Conservation (phyloP, 2,113 vertebrate genomes). For the Castor canadensis region DNA sequence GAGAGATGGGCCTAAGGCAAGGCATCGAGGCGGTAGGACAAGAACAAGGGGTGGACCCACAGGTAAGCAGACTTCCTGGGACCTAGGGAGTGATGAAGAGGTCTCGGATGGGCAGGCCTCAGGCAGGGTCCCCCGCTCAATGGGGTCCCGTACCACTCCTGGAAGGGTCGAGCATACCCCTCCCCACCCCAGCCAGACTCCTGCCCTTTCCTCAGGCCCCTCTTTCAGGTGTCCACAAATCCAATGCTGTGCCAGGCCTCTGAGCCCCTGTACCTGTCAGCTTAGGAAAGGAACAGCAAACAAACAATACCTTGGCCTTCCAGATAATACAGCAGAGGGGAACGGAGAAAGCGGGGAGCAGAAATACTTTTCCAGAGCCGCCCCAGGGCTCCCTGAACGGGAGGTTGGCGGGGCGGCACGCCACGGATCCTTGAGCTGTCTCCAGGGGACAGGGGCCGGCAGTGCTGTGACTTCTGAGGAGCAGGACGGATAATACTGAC, state of each 20-base stretch:
- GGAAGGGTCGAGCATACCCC: background rate
- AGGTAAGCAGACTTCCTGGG: background rate
- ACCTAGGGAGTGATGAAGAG: background rate
- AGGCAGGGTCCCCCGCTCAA: background rate
- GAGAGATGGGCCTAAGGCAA: fast-evolving
- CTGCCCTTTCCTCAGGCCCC: background rate
- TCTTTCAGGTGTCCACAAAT: background rate
- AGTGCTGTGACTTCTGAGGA: background rate
- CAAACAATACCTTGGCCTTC: background rate
- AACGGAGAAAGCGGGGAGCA: background rate
- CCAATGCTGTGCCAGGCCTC: fast-evolving
- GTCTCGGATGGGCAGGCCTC: background rate
- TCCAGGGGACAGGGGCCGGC: background rate
- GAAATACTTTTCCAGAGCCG: background rate
- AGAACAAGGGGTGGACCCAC: background rate
- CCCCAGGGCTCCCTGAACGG: fast-evolving
- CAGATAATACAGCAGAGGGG: background rate
- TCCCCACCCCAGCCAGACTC: background rate
- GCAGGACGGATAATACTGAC: constrained; percentile 68
- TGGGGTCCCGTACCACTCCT: background rate
- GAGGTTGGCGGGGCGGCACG: background rate
- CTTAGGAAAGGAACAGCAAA: background rate
- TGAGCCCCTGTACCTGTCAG: fast-evolving
- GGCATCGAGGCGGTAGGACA: background rate
- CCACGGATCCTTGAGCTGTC: constrained; percentile 70